These are phyloP conservation scores for Microtus ochrogaster DNA, from an alignment of 2,113 vertebrate species.

Conservation along the genomic window DNA sequence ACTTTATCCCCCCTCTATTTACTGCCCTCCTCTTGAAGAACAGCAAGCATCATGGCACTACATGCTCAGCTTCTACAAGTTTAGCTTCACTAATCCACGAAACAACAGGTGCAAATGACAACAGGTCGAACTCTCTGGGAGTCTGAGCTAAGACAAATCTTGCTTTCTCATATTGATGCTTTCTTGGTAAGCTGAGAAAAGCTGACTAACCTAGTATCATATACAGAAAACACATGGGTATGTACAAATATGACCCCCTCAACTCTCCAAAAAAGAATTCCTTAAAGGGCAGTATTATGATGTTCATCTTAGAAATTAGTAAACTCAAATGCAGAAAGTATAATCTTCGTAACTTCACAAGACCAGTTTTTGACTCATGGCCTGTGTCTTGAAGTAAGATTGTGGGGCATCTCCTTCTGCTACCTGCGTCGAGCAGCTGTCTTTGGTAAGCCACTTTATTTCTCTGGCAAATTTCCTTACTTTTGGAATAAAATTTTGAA, in stretches of 20 bases:
- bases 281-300: background rate
- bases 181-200: background rate
- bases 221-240: background rate
- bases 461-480: background rate
- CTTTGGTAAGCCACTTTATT: background rate
- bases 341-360: background rate
- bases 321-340: conserved; percentile 2
- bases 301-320: background rate
- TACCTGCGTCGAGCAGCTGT: background rate
- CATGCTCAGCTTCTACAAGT: background rate
- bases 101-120: background rate
- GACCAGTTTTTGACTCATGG: background rate
- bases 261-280: conserved; percentile 20
- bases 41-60: background rate
- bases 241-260: background rate
- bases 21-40: background rate
- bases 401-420: background rate
- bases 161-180: background rate
- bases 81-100: background rate
- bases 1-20: too few relatives aligned
- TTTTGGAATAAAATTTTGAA: background rate
- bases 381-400: background rate
- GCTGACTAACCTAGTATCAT: background rate
- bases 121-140: background rate
- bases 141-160: background rate